Conservation (phyloP, 2,888 invertebrate genomes). For the Trichopria drosophilae region DNA sequence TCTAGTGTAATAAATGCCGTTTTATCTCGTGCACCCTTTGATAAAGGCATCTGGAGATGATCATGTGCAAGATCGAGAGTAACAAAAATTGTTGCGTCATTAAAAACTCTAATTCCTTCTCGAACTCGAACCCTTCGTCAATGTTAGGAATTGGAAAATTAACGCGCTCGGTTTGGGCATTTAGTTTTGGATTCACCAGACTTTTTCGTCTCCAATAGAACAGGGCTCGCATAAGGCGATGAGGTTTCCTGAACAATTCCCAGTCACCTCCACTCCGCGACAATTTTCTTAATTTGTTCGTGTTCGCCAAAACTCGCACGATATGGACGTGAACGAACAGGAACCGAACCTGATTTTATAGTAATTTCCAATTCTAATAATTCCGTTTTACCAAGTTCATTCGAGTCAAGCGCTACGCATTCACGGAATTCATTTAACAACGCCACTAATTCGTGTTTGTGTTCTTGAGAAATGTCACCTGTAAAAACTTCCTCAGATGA, state of each 20-base stretch:
- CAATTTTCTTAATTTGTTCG: background rate
- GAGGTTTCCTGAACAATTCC: background rate
- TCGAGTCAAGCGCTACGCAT: background rate
- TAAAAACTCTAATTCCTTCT: too few relatives aligned
- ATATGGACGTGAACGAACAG: conserved; percentile 1
- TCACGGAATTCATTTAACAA: background rate
- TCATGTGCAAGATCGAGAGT: too few relatives aligned
- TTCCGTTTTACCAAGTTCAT: background rate
- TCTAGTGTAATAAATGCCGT: background rate
- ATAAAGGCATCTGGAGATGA: too few relatives aligned
- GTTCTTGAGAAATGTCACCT: background rate
- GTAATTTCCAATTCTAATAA: conserved; percentile 1
- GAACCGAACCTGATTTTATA: background rate
- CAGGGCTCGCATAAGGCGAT: background rate
- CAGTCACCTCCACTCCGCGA: background rate
- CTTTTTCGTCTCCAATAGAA: too few relatives aligned
- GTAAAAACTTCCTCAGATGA: too few relatives aligned
- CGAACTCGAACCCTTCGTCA: background rate
- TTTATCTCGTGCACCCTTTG: too few relatives aligned
- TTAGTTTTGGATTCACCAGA: background rate
- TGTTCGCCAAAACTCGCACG: background rate
- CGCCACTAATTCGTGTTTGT: background rate
- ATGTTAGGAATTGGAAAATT: background rate
- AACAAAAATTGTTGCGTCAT: too few relatives aligned
- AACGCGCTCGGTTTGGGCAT: background rate